Evolutionary conservation across 2,113 vertebrate genomes (phyloP).

Genomic region (Gulo gulo): DNA sequence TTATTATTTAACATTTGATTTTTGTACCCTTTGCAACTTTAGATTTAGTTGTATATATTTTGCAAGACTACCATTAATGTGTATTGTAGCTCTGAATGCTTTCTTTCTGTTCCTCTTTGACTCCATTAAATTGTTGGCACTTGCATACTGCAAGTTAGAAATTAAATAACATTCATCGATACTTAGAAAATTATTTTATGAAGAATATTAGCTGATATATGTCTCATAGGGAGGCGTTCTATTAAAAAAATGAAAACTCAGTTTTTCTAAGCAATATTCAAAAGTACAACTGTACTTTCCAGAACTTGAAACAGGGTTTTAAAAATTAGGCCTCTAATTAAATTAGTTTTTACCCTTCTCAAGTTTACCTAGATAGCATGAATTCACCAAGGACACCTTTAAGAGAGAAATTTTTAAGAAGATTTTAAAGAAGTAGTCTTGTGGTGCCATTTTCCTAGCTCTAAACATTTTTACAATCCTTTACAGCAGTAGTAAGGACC

Average conservation of each 20-base stretch:
- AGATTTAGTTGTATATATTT: neutral
- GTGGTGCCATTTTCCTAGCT: neutral
- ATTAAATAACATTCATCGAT: neutral
- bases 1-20: neutral
- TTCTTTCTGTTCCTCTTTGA: neutral
- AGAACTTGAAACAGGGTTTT: neutral
- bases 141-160: neutral
- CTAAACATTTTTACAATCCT: neutral
- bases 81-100: neutral
- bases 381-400: conserved; percentile 23
- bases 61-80: neutral
- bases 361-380: neutral
- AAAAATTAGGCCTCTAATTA: neutral
- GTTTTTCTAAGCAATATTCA: neutral
- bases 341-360: neutral
- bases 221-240: neutral
- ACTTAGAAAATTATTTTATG: conserved; percentile 41
- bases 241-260: neutral
- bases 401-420: conserved; percentile 28
- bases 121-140: neutral
- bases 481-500: neutral
- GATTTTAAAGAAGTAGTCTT: neutral
- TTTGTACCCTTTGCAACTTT: neutral
- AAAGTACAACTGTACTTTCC: neutral
- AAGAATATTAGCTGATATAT: neutral